A percentile compares a stretch with the other conserved stretches of the same genome.
Conservation (phyloP, 2,888 invertebrate species). For the Rotaria sp. region DNA sequence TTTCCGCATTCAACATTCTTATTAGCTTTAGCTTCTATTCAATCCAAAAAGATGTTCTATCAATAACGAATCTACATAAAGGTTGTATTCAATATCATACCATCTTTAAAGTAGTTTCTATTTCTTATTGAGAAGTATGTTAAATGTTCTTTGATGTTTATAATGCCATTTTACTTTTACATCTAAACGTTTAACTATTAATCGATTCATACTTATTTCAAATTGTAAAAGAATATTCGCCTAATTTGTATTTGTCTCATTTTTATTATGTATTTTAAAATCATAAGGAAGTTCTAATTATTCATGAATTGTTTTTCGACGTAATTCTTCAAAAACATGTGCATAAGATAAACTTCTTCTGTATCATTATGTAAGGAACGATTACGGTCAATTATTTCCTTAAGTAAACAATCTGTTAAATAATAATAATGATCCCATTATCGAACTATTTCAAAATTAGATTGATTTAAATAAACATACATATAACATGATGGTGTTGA, state of each 20-base stretch:
- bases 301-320: slow-evolving; percentile 10
- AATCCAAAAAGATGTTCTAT: too few species aligned
- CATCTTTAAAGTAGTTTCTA: not conserved
- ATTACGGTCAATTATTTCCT: not conserved
- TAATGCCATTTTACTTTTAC: not conserved
- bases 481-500: slow-evolving; percentile 52
- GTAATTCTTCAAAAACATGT: slow-evolving; percentile 10
- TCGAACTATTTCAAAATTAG: slow-evolving; percentile 3
- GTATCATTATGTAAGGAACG: not conserved
- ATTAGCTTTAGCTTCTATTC: too few species aligned
- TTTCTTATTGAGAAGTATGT: not conserved
- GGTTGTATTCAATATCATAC: not conserved
- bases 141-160: not conserved
- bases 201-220: slow-evolving; percentile 5
- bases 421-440: not conserved
- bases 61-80: too few species aligned
- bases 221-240: not conserved
- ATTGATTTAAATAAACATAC: slow-evolving; percentile 50
- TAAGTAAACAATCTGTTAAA: not conserved
- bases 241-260: slow-evolving; percentile 7
- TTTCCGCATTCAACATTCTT: too few species aligned
- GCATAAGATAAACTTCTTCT: slow-evolving; percentile 20
- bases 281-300: not conserved
- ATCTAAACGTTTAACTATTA: slow-evolving; percentile 27
- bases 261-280: slow-evolving; percentile 13